Percentiles rank a stretch among this genome's conserved stretches.
These are phyloP conservation scores for Chouioia cunea DNA, from an alignment of 2,888 invertebrate species.

Conservation along the genomic window DNA sequence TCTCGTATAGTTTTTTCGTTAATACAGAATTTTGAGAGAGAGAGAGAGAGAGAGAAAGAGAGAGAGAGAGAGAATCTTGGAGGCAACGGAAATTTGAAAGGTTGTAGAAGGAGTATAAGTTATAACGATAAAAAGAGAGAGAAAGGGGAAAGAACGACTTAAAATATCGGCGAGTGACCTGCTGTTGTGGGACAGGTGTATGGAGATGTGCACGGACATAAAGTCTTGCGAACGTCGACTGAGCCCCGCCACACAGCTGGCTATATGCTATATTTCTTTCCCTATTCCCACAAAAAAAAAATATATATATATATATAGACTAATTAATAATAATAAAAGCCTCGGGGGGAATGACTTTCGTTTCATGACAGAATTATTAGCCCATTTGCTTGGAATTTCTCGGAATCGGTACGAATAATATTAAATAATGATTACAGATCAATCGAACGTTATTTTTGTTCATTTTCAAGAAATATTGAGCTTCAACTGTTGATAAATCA, in stretches of 20 bases:
- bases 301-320: too few relatives aligned
- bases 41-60: neutral
- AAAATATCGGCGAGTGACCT: conserved; percentile 34
- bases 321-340: too few relatives aligned
- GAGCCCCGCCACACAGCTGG: conserved; percentile 38
- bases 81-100: neutral
- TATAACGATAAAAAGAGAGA: conserved; percentile 9
- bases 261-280: neutral
- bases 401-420: too few relatives aligned
- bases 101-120: neutral
- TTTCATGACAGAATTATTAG: too few relatives aligned
- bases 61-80: neutral
- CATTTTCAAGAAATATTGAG: too few relatives aligned
- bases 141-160: neutral
- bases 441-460: too few relatives aligned
- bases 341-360: too few relatives aligned
- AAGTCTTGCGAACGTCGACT: conserved; percentile 21
- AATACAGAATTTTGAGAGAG: neutral
- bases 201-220: conserved; percentile 23
- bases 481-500: too few relatives aligned
- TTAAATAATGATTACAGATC: too few relatives aligned
- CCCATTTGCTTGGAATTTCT: too few relatives aligned
- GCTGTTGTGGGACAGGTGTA: conserved; percentile 45
- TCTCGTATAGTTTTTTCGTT: neutral
- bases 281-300: too few relatives aligned